Percentiles rank a stretch among this genome's conserved stretches.
Evolutionary conservation across 2,888 invertebrate genomes (phyloP).

Genomic region (Tinea pellionella): DNA sequence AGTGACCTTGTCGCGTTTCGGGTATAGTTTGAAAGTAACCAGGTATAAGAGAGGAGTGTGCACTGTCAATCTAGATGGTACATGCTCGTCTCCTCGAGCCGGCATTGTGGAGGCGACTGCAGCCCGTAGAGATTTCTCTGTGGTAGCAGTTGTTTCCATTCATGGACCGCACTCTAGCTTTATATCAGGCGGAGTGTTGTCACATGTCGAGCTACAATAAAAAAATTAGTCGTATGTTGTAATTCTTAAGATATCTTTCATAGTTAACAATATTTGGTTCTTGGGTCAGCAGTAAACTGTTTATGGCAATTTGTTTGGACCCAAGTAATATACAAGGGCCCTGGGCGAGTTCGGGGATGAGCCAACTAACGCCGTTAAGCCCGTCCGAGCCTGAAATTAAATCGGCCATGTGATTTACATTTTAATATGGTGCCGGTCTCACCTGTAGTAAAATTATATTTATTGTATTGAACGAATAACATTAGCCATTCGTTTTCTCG

Average conservation of each 20-base stretch:
- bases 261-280: not conserved
- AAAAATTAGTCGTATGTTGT: no score
- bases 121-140: no score
- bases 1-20: no score
- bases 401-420: constrained; percentile 11
- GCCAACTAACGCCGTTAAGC: constrained; percentile 9
- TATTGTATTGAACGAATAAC: constrained; percentile 3
- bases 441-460: constrained; percentile 6
- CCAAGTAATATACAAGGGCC: constrained; percentile 6
- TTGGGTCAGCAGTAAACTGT: constrained; percentile 5
- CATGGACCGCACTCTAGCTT: no score
- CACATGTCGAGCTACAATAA: no score
- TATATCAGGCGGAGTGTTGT: no score
- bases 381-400: constrained; percentile 11
- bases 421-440: not conserved
- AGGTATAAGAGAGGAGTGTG: no score
- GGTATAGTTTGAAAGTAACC: no score
- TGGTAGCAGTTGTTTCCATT: no score
- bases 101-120: no score
- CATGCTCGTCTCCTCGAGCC: no score
- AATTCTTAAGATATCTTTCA: not conserved
- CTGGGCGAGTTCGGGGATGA: constrained; percentile 1
- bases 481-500: constrained; percentile 9
- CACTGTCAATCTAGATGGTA: no score
- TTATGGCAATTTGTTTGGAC: constrained; percentile 9